Base-by-base conservation (phyloP, 1,140 invertebrate genomes). In the Trachelipus rathkii region DNA sequence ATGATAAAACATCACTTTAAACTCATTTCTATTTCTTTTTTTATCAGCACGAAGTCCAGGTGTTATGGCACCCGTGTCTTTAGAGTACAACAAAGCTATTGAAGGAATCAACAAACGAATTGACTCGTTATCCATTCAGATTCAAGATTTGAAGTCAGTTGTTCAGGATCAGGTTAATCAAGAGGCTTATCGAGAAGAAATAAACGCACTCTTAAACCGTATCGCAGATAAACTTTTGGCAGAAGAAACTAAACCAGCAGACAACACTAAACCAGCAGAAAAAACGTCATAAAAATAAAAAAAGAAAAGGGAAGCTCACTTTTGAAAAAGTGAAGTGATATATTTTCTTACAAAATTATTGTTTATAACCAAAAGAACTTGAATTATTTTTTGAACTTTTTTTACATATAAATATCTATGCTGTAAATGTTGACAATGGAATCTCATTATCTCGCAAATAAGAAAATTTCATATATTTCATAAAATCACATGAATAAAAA, bases 181-280 rank as follows among this genome's bases (percentile, higher is more conserved):
- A 11, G 60, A 53, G 0, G 60, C 46, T 11, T 67, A 66, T n/a
- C 21, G 23, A 21, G 46, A 74, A n/a, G 60, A 53, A 10, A 74
- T 53, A 23, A 67, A 44, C 73, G 67, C 33, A 6, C 53, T 74
- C 23, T 44, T 74, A 53, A 53, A 74, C 11, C n/a, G 60, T 10
- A 74, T 74, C 60, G 73, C 73, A 0, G 73, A 44, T 15, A 74
- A 74, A 23, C 46, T 74, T 50, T 19, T 60, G 50, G 33, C 33
- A 33, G 33, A 33, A 1, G 33, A 33, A 13, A 60, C 8, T 60
- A 60, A 60, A 15, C 11, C 50, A 60, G 19, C 50, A 15, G 50
- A 13, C 50, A 8, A 13, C 11, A 19, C 19, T 60, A 60, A 19
- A 13, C 50, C 50, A 8, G 50, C 11, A 19, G 50, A 60, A 8